Conservation (phyloP, 2,888 invertebrate genomes). For the Eudemis profundana region DNA sequence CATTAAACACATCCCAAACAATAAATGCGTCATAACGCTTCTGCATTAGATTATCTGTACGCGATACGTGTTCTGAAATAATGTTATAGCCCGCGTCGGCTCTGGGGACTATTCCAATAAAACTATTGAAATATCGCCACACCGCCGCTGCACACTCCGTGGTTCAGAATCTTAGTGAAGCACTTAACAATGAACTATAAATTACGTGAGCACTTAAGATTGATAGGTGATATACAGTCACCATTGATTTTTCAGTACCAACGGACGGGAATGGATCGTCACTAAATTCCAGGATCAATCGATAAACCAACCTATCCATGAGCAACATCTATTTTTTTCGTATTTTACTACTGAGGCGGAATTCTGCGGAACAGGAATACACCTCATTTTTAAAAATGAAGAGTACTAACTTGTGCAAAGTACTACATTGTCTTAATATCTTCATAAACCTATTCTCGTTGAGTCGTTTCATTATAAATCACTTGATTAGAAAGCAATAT, state of each 20-base stretch:
- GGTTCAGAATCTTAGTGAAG: constrained; percentile 42
- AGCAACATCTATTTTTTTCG: too few relatives aligned
- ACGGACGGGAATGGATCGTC: neutral
- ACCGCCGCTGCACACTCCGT: constrained; percentile 46
- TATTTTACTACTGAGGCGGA: too few relatives aligned
- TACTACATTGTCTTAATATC: too few relatives aligned
- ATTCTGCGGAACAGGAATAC: too few relatives aligned
- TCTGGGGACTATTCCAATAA: constrained; percentile 61
- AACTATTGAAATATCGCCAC: constrained; percentile 67
- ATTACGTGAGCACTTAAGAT: constrained; percentile 4
- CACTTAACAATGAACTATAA: constrained; percentile 30
- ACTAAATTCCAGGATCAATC: neutral
- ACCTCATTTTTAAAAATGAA: too few relatives aligned
- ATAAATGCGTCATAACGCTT: constrained; percentile 79
- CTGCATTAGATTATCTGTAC: constrained; percentile 79
- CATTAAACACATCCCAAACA: constrained; percentile 67
- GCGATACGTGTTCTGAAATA: constrained; percentile 81
- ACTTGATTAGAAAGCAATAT: too few relatives aligned
- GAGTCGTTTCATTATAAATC: too few relatives aligned
- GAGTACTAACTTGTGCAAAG: too few relatives aligned
- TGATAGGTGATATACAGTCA: neutral
- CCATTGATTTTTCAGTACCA: neutral
- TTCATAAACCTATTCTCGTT: too few relatives aligned
- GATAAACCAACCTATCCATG: neutral
- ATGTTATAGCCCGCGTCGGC: constrained; percentile 69